Evolutionary conservation across 2,797 vertebrate species (phyloP).

Genomic region (Oreochromis mossambicus): DNA sequence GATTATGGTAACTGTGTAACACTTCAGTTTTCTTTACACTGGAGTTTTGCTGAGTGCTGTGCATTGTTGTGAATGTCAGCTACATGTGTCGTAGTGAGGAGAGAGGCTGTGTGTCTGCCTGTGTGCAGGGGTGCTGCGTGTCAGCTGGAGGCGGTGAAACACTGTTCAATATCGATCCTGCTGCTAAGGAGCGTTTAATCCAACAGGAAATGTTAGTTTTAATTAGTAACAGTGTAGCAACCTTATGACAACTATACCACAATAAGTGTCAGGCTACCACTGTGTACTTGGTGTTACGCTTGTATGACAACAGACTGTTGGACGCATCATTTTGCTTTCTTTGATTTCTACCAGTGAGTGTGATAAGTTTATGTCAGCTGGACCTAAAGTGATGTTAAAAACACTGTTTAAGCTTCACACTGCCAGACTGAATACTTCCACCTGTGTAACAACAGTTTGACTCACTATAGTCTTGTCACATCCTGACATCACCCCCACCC

Average conservation of each 20-base stretch:
- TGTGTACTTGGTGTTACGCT: neutral
- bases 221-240: neutral
- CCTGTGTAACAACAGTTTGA: neutral
- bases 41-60: neutral
- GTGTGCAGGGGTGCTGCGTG: neutral
- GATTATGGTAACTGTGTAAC: neutral
- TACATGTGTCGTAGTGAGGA: neutral
- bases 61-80: neutral
- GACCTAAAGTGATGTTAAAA: neutral
- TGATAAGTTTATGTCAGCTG: neutral
- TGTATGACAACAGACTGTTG: fast-evolving
- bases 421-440: neutral
- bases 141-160: neutral
- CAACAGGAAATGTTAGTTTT: fast-evolving
- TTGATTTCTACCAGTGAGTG: fast-evolving
- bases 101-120: neutral
- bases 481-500: neutral
- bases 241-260: fast-evolving
- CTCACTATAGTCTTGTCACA: neutral
- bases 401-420: neutral
- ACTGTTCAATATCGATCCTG: neutral
- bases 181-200: neutral
- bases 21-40: fast-evolving
- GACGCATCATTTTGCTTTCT: neutral
- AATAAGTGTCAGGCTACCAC: neutral